Percentiles rank a stretch among this genome's conserved stretches.
Evolutionary conservation across 2,888 invertebrate genomes (phyloP).

Genomic region (Acanthosepion pharaonis): DNA sequence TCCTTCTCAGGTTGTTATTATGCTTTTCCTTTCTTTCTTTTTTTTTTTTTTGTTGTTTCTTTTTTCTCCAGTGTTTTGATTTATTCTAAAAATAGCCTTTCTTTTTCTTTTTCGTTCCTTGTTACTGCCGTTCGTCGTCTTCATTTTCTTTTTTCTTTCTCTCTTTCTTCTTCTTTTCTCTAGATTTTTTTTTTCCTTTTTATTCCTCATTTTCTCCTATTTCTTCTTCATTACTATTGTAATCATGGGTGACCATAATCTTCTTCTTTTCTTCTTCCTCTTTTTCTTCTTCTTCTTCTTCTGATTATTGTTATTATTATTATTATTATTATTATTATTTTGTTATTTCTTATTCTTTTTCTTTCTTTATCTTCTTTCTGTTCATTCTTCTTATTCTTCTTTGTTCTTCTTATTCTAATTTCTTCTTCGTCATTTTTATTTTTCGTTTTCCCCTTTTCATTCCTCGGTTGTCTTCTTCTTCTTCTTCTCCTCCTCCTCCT

Average conservation of each 20-base stretch:
- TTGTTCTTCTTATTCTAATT: not conserved
- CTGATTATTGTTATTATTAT: not conserved
- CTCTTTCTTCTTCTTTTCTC: not conserved
- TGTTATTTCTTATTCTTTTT: not conserved
- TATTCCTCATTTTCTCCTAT: not conserved
- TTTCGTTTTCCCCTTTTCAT: not conserved
- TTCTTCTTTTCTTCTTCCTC: not conserved
- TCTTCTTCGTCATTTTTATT: not conserved
- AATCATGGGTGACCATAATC: not conserved
- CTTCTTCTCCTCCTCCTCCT: not conserved
- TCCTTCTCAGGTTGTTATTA: no score
- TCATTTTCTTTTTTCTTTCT: not conserved
- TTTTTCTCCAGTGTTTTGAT: no score
- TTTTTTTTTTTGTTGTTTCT: no score
- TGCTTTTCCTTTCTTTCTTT: no score
- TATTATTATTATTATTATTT: not conserved
- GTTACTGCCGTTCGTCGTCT: no score
- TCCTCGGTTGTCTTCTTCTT: not conserved
- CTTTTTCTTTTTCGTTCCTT: no score
- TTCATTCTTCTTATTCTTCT: not conserved
- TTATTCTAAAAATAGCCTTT: no score
- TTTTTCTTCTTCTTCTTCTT: not conserved
- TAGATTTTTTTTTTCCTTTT: not conserved
- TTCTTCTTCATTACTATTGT: not conserved
- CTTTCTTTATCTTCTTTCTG: not conserved